Base-by-base conservation (phyloP, 37 sponge, comb jelly and placozoan genomes). In the Eunapius fragilis region DNA sequence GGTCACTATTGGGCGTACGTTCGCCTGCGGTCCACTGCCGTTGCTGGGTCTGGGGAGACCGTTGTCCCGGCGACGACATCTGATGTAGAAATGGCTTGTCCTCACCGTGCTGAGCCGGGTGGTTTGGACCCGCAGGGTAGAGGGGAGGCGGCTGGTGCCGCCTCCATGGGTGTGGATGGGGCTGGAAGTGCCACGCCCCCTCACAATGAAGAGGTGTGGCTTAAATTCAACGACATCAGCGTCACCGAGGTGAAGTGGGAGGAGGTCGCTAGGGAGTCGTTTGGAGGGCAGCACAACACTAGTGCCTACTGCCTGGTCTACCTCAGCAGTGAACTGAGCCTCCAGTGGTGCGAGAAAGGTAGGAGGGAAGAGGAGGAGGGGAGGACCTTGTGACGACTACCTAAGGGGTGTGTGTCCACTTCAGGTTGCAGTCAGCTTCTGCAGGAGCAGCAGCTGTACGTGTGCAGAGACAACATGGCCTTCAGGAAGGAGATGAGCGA, bases 1-100 rank as follows among this genome's bases (percentile, higher is more conserved):
- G 94, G 94, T 0, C 94, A 94, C 72, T 94, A 94, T 77, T 94
- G 94, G 94, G 88, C 91, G 32, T 94, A 91, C 74, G 71, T 91
- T 45, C 48, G 85, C 22, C 74, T 70, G 71, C 74, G 32, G 13
- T 78, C 82, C 74, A 41, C 41, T 41, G 41, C 41, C 6, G 41
- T 41, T n/a, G n/a, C n/a, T 3, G 6, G 41, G 41, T 6, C 41
- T 41, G 41, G 41, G 41, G 41, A 41, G 6, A 6, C 2, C 23
- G 47, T 3, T 9, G 7, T 28, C 7, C 5, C 5, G 7, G 7
- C 71, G 28, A 9, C 28, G 26, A 70, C 28, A 25, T 70, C 28
- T 10, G 71, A 70, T 9, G 5, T 9, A 5, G 26, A 25, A 25
- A 41, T 41, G 41, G 41, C 5, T 41, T 41, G 41, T 41, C 6